Base-by-base conservation (phyloP, 2,113 vertebrate genomes). In the Phaetusa simplex region DNA sequence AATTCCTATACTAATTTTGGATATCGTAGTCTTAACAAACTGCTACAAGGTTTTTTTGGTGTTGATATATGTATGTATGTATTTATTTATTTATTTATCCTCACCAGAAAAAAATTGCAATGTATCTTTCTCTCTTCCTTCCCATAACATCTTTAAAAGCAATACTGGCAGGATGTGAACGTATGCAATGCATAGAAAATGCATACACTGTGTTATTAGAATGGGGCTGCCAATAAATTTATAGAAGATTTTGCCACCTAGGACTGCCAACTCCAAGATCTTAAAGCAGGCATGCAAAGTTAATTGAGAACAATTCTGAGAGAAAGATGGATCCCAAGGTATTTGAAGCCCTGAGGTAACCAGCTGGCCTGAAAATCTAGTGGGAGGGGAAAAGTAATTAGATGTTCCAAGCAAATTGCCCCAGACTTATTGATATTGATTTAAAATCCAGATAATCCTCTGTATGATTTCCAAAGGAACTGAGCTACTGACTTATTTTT, bases 341-440 rank as follows among this genome's bases (percentile, higher is more conserved):
- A 96, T 97, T 94, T 95, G 91, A 95, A 96, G 91, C 89, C 95
- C 96, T 73, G 91, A 96, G 91, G 95, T 96, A 97, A 95, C 42
- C 91, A 96, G 82, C 74, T 97, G 93, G 73, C 58, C 69, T 91
- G 93, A 96, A 97, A 96, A 95, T 94, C 97, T 96, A 91, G 53
- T 93, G 96, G 93, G 94, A 97, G 66, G 93, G 61, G 66, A 95
- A 97, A 95, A 94, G 91, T 80, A 97, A 97, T 95, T 93, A 97
- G 42, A 94, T 70, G 42, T 95, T 97, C 86, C 94, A 95, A 95
- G 91, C 29, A 95, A 97, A 95, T 97, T 95, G 78, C 89, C 94
- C 74, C 74, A 91, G 91, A 97, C 62, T 96, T 96, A 95, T 62
- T 96, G 95, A 85, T 96, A 94, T 94, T 95, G 91, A 95, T 95